These are phyloP conservation scores for Aphaenogaster rudis DNA, from an alignment of 1,140 invertebrate genomes.

Conservation along the genomic window DNA sequence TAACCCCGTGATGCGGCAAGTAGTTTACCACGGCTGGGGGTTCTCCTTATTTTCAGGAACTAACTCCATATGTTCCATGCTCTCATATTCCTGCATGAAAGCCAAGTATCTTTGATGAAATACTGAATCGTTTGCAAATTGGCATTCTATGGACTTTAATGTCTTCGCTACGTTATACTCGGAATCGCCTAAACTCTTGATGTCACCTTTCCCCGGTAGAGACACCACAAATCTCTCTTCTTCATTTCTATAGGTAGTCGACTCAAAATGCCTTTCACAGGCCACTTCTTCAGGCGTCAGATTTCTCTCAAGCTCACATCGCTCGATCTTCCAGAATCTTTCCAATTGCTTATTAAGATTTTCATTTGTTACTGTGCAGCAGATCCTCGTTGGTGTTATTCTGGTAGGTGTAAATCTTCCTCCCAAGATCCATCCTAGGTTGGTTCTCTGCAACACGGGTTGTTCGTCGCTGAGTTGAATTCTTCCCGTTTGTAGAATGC, in stretches of 20 bases:
- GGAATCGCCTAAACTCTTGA: neutral
- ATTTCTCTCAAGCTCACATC: neutral
- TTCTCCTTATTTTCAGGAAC: slow-evolving; percentile 60
- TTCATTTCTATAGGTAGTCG: neutral
- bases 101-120: slow-evolving; percentile 58
- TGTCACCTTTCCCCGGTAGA: neutral
- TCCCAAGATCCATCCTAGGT: slow-evolving; percentile 8
- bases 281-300: neutral
- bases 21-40: slow-evolving; percentile 14
- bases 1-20: slow-evolving; percentile 15
- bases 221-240: slow-evolving; percentile 3
- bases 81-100: slow-evolving; percentile 72
- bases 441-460: slow-evolving; percentile 11
- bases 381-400: too few relatives aligned
- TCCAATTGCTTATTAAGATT: neutral
- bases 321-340: slow-evolving; percentile 29
- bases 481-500: neutral
- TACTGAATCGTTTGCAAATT: slow-evolving; percentile 43
- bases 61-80: slow-evolving; percentile 66
- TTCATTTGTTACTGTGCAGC: neutral
- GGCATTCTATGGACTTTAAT: slow-evolving; percentile 47
- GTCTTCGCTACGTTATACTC: neutral
- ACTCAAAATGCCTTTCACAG: slow-evolving; percentile 1
- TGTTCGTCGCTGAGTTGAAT: neutral
- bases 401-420: neutral